A percentile compares a stretch with the other conserved stretches of the same genome.
Conservation (phyloP, 2,888 invertebrate genomes). For the Panopea generosa region DNA sequence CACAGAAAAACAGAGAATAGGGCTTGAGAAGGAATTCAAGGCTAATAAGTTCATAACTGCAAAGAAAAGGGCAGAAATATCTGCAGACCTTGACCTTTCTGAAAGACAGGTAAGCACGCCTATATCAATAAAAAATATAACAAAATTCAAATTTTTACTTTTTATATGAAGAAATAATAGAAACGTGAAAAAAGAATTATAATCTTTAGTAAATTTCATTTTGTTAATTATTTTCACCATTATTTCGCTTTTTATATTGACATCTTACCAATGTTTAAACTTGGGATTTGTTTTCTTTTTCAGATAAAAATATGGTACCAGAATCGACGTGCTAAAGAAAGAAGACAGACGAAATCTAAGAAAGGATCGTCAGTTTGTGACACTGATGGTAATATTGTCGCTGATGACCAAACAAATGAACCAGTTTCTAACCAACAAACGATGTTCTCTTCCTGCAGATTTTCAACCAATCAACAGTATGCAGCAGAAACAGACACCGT, state of each 20-base stretch:
- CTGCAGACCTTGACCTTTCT: background rate
- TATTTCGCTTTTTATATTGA: too few species aligned
- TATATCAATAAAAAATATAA: too few species aligned
- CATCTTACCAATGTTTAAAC: too few species aligned
- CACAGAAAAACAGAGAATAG: constrained; percentile 4
- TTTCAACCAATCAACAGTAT: background rate
- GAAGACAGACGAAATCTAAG: constrained; percentile 1
- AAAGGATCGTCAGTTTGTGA: background rate
- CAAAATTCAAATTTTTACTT: too few species aligned
- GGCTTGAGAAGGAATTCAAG: constrained; percentile 4
- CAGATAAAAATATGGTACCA: constrained; percentile 12
- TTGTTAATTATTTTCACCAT: background rate
- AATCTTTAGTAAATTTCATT: background rate
- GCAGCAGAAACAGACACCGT: background rate
- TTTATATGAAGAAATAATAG: too few species aligned
- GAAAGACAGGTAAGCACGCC: constrained; percentile 6
- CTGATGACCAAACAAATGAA: background rate
- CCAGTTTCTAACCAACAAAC: background rate
- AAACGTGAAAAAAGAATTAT: too few species aligned
- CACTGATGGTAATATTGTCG: background rate
- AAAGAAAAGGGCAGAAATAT: background rate
- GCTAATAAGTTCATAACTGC: background rate
- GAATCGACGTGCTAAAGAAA: constrained; percentile 3
- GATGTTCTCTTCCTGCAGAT: background rate
- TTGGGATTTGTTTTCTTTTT: background rate